Evolutionary conservation across 1,140 invertebrate species (phyloP).

Genomic region (Platyscapa corneri): DNA sequence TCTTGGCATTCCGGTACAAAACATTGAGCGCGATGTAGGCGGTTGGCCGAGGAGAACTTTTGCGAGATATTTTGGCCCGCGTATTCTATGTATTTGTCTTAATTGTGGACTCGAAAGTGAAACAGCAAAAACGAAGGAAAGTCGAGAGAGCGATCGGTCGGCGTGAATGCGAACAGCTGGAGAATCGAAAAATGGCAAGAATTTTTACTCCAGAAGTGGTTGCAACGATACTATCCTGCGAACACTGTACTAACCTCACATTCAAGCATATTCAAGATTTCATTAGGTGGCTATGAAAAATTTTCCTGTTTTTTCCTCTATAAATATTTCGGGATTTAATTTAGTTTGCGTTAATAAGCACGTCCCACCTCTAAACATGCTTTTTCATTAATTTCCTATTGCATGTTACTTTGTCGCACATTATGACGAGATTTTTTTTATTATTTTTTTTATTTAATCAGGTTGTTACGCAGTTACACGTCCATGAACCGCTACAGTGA

Average conservation of each 20-base stretch:
- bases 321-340: background rate
- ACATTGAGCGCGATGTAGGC: background rate
- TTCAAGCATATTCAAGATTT: conserved; percentile 72
- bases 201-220: conserved; percentile 64
- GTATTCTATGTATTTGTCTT: background rate
- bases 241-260: conserved; percentile 71
- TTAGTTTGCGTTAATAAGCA: background rate
- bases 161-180: conserved; percentile 31
- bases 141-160: background rate
- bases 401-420: background rate
- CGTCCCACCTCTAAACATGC: too few species aligned
- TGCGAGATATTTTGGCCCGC: background rate
- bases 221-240: conserved; percentile 64
- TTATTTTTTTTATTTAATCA: conserved; percentile 12
- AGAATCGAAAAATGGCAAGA: conserved; percentile 67
- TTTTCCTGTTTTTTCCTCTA: background rate
- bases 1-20: background rate
- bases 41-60: background rate
- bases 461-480: conserved; percentile 14
- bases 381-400: conserved; percentile 2
- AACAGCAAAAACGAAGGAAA: background rate
- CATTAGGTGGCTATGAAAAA: conserved; percentile 62
- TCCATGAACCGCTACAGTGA: conserved; percentile 20
- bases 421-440: background rate
- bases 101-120: background rate